Evolutionary conservation across 2,113 vertebrate genomes (phyloP).

Genomic region (Pyxicephalus adspersus): DNA sequence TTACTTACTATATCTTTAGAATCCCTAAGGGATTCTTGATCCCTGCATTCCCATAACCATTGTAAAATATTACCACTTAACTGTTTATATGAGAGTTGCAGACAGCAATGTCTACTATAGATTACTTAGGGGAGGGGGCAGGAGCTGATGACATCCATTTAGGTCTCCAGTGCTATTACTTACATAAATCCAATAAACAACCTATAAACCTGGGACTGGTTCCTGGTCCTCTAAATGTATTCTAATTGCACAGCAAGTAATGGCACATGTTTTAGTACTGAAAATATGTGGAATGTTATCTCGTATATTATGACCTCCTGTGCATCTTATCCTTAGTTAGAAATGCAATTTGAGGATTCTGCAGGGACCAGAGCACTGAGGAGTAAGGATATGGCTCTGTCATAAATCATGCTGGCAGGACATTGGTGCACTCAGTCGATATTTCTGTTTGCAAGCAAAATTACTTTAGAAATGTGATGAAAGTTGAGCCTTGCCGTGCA

Average conservation of each 20-base stretch:
- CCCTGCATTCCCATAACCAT: no score
- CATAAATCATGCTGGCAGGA: conserved; percentile 48
- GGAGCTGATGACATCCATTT: no score
- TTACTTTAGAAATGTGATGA: conserved; percentile 46
- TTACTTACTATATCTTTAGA: no score
- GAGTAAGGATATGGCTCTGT: conserved; percentile 3
- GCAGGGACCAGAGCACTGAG: conserved; percentile 19
- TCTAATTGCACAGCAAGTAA: not conserved
- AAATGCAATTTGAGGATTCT: conserved; percentile 45
- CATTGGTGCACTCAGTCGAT: conserved; percentile 42
- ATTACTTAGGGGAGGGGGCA: no score
- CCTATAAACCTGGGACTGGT: no score
- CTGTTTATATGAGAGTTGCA: no score
- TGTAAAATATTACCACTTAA: no score
- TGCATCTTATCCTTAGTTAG: conserved; percentile 11
- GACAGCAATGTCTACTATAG: no score
- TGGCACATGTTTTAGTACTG: not conserved
- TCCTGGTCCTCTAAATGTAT: conserved; percentile 4
- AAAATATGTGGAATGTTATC: conserved; percentile 20
- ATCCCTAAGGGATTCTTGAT: no score
- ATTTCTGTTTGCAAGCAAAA: conserved; percentile 51
- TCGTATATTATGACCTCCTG: conserved; percentile 16
- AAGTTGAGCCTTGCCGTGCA: conserved; percentile 39
- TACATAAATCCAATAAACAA: no score
- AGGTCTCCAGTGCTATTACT: no score